Base-by-base conservation (phyloP, 2,888 invertebrate species). In the Leucophenga montana region DNA sequence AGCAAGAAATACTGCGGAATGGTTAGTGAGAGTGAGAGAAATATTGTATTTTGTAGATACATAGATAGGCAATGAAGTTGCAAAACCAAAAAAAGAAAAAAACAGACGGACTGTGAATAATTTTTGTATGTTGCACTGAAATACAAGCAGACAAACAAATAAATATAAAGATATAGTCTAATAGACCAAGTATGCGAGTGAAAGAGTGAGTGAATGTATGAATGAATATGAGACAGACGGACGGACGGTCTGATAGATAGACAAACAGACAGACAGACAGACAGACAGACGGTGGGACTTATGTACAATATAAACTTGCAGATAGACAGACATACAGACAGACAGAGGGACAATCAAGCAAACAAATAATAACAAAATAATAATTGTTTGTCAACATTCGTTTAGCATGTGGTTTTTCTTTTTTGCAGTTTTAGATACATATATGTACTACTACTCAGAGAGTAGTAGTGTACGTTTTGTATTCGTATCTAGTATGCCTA, bases 351-450 rank as follows among this genome's bases (percentile, higher is more conserved):
- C 72, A 70, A 74, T 46, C 79, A 77, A 79, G 74, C 79, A 82
- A 84, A 81, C 81, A 81, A 84, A 83, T 82, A 84, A 84, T 85
- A 81, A 83, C 78, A 81, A 83, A 84, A 83, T 84, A 83, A 84
- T 71, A 71, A 71, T 73, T 71, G 59, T 66, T 66, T 67, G 46
- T 67, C 67, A 44, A 59, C 57, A 85, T 85, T 84, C 84, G 80
- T 85, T 84, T 85, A 84, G 83, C 82, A 78, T 84, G 84, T 80
- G 85, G 79, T 64, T 64, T 48, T 64, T 64, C n/a, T 27, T 46
- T 3, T 18, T 39, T 61, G 61, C 33, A 61, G 20, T 48, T 64
- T 8, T 31, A 57, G 73, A 69, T 67, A 73, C 68, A 73, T 64
- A 67, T 68, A 69, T 64, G 56, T 54, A 54, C 44, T 68, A n/a